Evolutionary conservation across 2,113 vertebrate species (phyloP).

Genomic region (Pyxicephalus adspersus): DNA sequence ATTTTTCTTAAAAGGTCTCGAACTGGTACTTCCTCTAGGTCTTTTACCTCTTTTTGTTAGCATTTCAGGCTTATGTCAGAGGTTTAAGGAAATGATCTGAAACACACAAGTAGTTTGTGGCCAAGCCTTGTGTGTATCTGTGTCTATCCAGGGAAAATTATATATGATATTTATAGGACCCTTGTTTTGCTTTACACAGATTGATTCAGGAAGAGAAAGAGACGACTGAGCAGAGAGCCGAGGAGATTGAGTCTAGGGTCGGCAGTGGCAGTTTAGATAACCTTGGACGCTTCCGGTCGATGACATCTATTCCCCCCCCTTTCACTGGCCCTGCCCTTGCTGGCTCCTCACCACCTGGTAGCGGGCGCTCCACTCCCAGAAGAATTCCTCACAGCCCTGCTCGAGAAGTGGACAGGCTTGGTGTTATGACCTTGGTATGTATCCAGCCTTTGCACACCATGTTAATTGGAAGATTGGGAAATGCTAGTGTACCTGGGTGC

Average conservation of each 20-base stretch:
- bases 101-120: too few relatives aligned
- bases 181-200: slow-evolving; percentile 66
- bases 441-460: rapidly evolving
- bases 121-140: too few relatives aligned
- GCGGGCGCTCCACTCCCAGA: slow-evolving; percentile 88
- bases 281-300: slow-evolving; percentile 82
- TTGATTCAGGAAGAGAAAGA: slow-evolving; percentile 98
- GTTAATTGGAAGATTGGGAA: too few relatives aligned
- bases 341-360: slow-evolving; percentile 87
- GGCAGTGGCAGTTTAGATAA: slow-evolving; percentile 82
- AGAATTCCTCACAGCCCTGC: slow-evolving; percentile 86
- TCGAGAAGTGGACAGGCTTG: slow-evolving; percentile 89
- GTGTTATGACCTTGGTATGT: slow-evolving; percentile 92
- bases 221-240: slow-evolving; percentile 87
- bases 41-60: too few relatives aligned
- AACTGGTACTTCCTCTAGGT: too few relatives aligned
- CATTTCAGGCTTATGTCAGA: too few relatives aligned
- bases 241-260: slow-evolving; percentile 92
- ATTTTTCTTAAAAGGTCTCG: too few relatives aligned
- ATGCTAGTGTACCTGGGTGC: too few relatives aligned
- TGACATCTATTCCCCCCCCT: slow-evolving; percentile 81
- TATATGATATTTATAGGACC: too few relatives aligned
- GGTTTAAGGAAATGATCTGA: too few relatives aligned
- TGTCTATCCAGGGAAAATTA: too few relatives aligned
- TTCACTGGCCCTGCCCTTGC: slow-evolving; percentile 73